These are phyloP conservation scores for Riparia riparia DNA, from an alignment of 2,113 vertebrate species.

Conservation along the genomic window DNA sequence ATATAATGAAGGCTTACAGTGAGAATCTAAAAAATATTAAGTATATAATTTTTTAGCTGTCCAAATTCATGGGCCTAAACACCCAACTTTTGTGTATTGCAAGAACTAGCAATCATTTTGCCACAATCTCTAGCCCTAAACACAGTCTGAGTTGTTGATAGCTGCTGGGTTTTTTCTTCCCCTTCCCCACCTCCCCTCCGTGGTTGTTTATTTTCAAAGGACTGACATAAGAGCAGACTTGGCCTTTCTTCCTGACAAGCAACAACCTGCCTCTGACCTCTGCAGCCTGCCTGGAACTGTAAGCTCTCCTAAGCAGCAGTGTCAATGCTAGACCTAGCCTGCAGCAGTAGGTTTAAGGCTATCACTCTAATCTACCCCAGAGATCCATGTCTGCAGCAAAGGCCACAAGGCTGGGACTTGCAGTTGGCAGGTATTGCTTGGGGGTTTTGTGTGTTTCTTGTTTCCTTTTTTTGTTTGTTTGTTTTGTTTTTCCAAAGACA, in stretches of 20 bases:
- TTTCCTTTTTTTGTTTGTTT: not conserved
- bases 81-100: not conserved
- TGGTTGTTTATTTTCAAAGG: not conserved
- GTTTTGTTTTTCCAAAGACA: not conserved
- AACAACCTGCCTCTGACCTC: not conserved
- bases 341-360: not conserved
- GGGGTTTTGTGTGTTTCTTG: not conserved
- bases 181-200: accelerated
- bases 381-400: not conserved
- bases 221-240: not conserved
- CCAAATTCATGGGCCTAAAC: not conserved
- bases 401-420: not conserved
- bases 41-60: not conserved
- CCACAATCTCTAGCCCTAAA: not conserved
- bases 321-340: not conserved
- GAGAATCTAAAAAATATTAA: not conserved
- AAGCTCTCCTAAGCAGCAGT: not conserved
- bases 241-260: not conserved
- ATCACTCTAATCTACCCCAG: not conserved
- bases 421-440: not conserved
- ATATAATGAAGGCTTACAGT: accelerated
- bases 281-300: not conserved
- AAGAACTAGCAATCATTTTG: not conserved
- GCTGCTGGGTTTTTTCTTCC: accelerated
- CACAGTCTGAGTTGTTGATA: not conserved